These are phyloP conservation scores for Phaonia tiefii DNA, from an alignment of 2,888 invertebrate genomes.

Conservation along the genomic window DNA sequence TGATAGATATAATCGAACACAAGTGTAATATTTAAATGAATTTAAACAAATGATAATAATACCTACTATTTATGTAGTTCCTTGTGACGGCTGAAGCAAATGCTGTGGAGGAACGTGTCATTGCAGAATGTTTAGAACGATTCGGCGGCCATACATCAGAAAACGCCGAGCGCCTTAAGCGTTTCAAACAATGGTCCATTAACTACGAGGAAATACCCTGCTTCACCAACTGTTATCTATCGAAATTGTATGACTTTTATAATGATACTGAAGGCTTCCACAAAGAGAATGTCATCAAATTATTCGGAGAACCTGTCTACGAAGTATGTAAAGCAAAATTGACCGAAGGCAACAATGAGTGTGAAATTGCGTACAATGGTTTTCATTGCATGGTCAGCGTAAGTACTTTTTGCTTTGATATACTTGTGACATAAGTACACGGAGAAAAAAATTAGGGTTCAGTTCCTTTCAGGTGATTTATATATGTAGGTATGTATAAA, in stretches of 20 bases:
- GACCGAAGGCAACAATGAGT: conserved; percentile 65
- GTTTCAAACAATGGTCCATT: conserved; percentile 75
- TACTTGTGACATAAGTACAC: no score
- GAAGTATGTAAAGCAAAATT: conserved; percentile 73
- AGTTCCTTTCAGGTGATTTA: no score
- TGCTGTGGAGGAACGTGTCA: conserved; percentile 67
- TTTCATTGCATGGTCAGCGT: conserved; percentile 76
- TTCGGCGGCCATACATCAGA: conserved; percentile 72
- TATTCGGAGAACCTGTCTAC: conserved; percentile 73
- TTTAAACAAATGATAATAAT: not conserved
- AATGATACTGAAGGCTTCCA: conserved; percentile 71
- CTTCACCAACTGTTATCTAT: conserved; percentile 75
- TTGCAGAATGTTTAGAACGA: conserved; percentile 71
- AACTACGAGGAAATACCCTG: conserved; percentile 75
- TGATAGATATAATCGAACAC: no score
- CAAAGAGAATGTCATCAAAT: conserved; percentile 65
- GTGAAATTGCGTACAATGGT: conserved; percentile 74
- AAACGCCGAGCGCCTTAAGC: conserved; percentile 71
- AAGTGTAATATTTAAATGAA: not conserved
- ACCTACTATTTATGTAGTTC: conserved; percentile 38
- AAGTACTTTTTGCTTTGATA: conserved; percentile 67
- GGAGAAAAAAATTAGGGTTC: no score
- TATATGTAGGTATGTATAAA: no score
- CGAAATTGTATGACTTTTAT: conserved; percentile 74
- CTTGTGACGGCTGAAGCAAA: conserved; percentile 33